These are phyloP conservation scores for Siphlonurus alternatus DNA, from an alignment of 2,888 invertebrate genomes.

Conservation along the genomic window DNA sequence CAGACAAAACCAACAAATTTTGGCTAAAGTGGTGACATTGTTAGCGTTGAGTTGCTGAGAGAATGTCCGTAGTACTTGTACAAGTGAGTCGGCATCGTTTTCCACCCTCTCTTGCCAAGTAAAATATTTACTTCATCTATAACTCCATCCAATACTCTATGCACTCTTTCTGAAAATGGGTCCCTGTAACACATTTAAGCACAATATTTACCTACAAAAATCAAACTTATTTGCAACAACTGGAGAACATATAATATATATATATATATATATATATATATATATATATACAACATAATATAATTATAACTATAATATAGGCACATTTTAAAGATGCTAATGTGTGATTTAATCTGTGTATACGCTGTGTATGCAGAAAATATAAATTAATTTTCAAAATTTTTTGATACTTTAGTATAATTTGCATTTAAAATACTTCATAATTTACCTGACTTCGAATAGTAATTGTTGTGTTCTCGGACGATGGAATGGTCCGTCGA, in stretches of 20 bases:
- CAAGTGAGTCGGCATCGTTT: slow-evolving; percentile 12
- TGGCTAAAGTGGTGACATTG: neutral
- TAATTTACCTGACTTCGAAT: slow-evolving; percentile 12
- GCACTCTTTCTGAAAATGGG: slow-evolving; percentile 13
- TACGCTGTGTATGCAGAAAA: too few relatives aligned
- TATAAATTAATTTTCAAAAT: too few relatives aligned
- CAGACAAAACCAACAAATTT: too few relatives aligned
- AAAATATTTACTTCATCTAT: slow-evolving; percentile 13
- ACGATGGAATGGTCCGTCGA: slow-evolving; percentile 19
- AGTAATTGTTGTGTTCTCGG: slow-evolving; percentile 11
- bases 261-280: neutral
- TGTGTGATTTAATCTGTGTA: too few relatives aligned
- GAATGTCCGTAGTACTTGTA: slow-evolving; percentile 13
- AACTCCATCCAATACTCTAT: slow-evolving; percentile 12
- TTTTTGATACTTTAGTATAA: too few relatives aligned
- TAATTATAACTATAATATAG: neutral
- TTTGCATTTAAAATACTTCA: too few relatives aligned
- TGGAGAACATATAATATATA: neutral
- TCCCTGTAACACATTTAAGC: slow-evolving; percentile 12
- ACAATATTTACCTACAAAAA: neutral
- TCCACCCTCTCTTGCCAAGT: slow-evolving; percentile 13
- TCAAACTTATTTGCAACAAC: neutral
- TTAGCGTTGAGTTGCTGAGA: neutral
- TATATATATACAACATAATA: neutral
- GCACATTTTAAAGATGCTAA: too few relatives aligned